These are phyloP conservation scores for Eupithecia dodoneata DNA, from an alignment of 2,888 invertebrate genomes.

Conservation along the genomic window DNA sequence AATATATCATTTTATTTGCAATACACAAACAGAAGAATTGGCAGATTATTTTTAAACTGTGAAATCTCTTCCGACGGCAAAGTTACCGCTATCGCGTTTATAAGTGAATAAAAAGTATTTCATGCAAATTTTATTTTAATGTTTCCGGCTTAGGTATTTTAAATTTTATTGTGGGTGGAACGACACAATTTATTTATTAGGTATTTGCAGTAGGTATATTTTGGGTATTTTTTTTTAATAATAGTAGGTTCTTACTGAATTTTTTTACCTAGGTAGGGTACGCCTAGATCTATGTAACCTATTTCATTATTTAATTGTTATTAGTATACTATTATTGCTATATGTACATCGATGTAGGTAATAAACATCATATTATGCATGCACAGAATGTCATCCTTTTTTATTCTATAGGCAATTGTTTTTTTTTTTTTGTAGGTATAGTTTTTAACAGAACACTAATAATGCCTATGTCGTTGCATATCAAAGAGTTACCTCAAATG, in stretches of 20 bases:
- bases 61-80: constrained; percentile 4
- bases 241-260: no score
- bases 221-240: not conserved
- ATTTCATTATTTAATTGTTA: not conserved
- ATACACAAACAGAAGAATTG: not conserved
- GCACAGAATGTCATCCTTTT: not conserved
- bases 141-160: not conserved
- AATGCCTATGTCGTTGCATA: constrained; percentile 14
- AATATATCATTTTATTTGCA: not conserved
- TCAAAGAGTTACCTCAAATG: constrained; percentile 70
- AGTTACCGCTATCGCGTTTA: not conserved
- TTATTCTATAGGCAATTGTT: not conserved
- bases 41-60: not conserved
- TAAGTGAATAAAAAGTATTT: not conserved
- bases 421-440: not conserved
- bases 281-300: no score
- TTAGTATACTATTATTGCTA: not conserved
- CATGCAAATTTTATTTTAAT: not conserved
- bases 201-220: not conserved
- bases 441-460: not conserved
- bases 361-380: not conserved
- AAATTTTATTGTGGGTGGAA: not conserved
- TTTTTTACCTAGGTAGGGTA: no score
- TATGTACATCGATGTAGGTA: not conserved
- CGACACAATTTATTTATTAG: not conserved